Evolutionary conservation across 2,797 vertebrate species (phyloP), one percentile per base, ranked within the genome.

Genomic region (Siniperca undulata): DNA sequence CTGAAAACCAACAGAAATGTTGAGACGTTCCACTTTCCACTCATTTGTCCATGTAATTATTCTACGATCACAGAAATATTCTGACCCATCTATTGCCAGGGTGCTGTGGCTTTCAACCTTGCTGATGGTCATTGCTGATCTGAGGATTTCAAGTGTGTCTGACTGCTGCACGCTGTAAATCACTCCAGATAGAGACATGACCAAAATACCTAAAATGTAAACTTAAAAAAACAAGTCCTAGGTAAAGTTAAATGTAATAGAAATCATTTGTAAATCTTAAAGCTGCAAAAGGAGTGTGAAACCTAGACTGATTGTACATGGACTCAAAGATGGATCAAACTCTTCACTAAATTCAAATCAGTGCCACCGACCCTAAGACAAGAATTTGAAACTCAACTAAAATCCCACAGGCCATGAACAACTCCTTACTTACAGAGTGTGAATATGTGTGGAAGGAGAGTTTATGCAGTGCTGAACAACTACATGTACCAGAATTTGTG

Each of bases 271-370:
- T 27, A 44, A 42, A 13, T 30, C 48, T 30, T 27, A 6, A 30
- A 40, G 24, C 7, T 19, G 11, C n/a, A 59, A 27, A 13, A 40
- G 7, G 3, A 62, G 9, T 22, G 58, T 52, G 53, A 46, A 68
- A 59, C 50, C 11, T 44, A 1, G 2, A 48, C 20, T 40, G 44
- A 68, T 34, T 44, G 34, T 27, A 14, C 66, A 30, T 56, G 11
- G 9, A 76, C n/a, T 76, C 55, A 72, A 68, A 76, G 72, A 72
- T 7, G 56, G 70, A 74, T 66, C 19, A 86, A 64, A 34, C 36
- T 67, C 19, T 52, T 70, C 7, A 0, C 67, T 53, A 72, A 66
- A 83, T 70, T 79, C 44, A 80, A 58, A 77, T 72, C 6, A 79
- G 27, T 70, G 64, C 58, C 68, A 58, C 19, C 0, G 22, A 81